Percentiles rank a stretch among this genome's conserved stretches.
Evolutionary conservation across 2,797 vertebrate genomes (phyloP).

Genomic region (Lophius americanus): DNA sequence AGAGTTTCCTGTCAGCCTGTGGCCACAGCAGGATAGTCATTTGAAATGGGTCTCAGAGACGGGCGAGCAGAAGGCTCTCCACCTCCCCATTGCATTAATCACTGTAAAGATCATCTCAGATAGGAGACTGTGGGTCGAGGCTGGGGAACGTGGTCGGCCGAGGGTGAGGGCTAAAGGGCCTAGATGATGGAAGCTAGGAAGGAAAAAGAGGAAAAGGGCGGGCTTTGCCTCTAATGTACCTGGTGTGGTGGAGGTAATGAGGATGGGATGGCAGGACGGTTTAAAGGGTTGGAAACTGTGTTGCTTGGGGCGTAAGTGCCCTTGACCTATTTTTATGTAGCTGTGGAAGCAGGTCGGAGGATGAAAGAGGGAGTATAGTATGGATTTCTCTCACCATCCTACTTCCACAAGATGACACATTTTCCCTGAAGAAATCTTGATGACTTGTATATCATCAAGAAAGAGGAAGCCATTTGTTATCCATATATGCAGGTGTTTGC

Average conservation of each 20-base stretch:
- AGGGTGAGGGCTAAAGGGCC: conserved; percentile 57
- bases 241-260: conserved; percentile 41
- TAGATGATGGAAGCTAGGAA: conserved; percentile 43
- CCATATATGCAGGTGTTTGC: neutral
- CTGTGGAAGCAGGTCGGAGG: conserved; percentile 9
- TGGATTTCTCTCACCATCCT: conserved; percentile 1
- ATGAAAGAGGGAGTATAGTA: conserved; percentile 2
- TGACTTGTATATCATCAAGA: neutral
- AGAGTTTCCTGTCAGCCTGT: conserved; percentile 23
- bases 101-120: conserved; percentile 73
- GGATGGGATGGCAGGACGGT: conserved; percentile 20
- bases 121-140: conserved; percentile 47
- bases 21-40: conserved; percentile 44
- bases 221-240: conserved; percentile 25
- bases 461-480: neutral
- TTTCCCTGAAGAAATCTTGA: conserved; percentile 10
- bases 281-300: conserved; percentile 8
- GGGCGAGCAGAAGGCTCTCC: conserved; percentile 69
- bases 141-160: conserved; percentile 38
- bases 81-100: conserved; percentile 81
- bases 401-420: conserved; percentile 28
- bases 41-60: conserved; percentile 54
- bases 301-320: conserved; percentile 7
- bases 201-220: conserved; percentile 5
- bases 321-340: conserved; percentile 29